These are phyloP conservation scores for Meleagris gallopavo DNA, from an alignment of 2,113 vertebrate genomes.

Conservation along the genomic window DNA sequence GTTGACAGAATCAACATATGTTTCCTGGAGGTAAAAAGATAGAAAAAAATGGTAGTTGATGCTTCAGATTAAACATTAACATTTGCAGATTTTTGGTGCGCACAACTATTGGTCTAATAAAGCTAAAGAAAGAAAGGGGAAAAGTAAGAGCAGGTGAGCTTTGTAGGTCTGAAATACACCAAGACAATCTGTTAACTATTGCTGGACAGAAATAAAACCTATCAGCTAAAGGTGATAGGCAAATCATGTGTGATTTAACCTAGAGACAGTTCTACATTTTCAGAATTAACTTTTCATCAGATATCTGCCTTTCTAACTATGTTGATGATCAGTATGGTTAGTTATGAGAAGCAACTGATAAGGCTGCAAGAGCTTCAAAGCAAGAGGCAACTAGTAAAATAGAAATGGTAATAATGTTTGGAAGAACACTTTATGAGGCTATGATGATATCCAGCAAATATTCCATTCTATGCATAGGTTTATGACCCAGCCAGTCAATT, in stretches of 20 bases:
- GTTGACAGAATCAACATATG: neutral
- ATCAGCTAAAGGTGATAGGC: neutral
- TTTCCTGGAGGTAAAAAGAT: neutral
- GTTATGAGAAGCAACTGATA: fast-evolving
- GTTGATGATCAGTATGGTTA: neutral
- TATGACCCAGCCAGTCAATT: neutral
- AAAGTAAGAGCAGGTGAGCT: neutral
- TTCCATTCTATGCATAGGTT: neutral
- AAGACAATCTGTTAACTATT: neutral
- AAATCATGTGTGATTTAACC: fast-evolving
- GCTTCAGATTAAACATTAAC: neutral
- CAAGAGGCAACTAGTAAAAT: neutral
- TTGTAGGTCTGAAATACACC: neutral
- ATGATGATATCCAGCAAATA: neutral
- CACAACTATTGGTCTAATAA: neutral
- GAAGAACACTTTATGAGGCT: neutral
- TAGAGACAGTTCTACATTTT: neutral
- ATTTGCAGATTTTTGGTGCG: fast-evolving
- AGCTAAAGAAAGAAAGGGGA: neutral
- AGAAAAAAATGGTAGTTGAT: neutral
- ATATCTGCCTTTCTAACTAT: neutral
- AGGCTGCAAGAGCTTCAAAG: neutral
- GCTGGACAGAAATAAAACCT: neutral
- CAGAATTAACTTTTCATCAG: neutral
- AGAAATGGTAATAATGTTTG: neutral